Evolutionary conservation across 1,140 invertebrate species (phyloP), one percentile per base, ranked within the genome.

Genomic region (Oryzaephilus surinamensis): DNA sequence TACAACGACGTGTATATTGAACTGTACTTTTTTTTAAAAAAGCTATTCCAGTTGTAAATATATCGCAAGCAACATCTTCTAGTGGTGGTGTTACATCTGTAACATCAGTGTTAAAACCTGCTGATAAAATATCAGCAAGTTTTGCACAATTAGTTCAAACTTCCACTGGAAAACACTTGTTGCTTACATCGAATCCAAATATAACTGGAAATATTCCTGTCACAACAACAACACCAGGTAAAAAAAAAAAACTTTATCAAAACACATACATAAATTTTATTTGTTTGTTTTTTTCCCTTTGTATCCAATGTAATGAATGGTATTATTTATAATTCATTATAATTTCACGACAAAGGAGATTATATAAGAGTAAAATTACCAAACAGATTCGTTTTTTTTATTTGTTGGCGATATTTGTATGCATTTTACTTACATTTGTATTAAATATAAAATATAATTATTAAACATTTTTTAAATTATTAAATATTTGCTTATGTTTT

Each of bases 71-170:
- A 24, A 43, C 57, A 21, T 42, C 55, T 17, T 46, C 62, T 4
- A 64, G 56, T 41, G 48, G 67, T 10, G 67, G 64, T 42, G 60
- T 63, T 33, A 63, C 69, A 28, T 62, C 67, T 10, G 56, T 68
- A 16, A 63, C 69, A 28, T 62, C 67, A n/a, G 57, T 69, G 14
- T 50, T 57, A 28, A 61, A 59, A 41, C 37, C 54, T 10, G 21
- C 51, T 6, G 58, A 58, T 42, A 57, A 60, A 37, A 46, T 57
- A 30, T 48, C 49, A 7, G 51, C 51, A 20, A 52, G 50, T 46
- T 59, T 74, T 47, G 72, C 72, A 38, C 78, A 81, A 47, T 60
- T 83, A 19, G 75, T 83, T 11, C 79, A 82, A 55, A 81, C 79
- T 6, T 70, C 78, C 19, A 70, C 73, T 12, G 81, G 80, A 18